These are phyloP conservation scores for Thalassarche chlororhynchos DNA, from an alignment of 2,113 vertebrate genomes.

Conservation along the genomic window DNA sequence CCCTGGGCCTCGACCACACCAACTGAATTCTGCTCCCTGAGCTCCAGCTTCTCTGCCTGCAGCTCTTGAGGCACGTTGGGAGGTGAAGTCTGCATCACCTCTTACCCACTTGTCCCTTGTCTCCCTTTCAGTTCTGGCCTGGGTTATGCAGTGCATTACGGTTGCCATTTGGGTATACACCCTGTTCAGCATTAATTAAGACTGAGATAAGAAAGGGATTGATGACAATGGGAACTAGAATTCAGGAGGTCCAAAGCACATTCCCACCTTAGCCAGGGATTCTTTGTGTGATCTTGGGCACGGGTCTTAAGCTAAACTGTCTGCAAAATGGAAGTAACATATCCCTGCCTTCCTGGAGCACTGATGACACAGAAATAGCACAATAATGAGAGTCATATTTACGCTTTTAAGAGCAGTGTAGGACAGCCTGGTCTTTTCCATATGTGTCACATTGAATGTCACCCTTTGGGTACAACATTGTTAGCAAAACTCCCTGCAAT, in stretches of 20 bases:
- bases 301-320: not conserved
- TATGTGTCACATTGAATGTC: not conserved
- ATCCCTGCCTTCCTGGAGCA: not conserved
- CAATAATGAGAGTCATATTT: not conserved
- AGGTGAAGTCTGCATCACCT: not conserved
- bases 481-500: not conserved
- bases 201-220: not conserved
- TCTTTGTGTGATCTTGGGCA: not conserved
- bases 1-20: not conserved
- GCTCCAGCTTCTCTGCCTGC: not conserved
- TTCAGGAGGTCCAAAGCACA: not conserved
- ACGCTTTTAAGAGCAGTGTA: not conserved
- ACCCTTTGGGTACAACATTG: not conserved
- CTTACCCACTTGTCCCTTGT: not conserved
- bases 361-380: not conserved
- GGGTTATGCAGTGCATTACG: rapidly evolving
- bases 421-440: not conserved
- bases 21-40: not conserved
- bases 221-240: not conserved
- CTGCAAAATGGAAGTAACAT: not conserved
- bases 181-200: not conserved
- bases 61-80: not conserved
- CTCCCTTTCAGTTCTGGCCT: not conserved
- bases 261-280: not conserved
- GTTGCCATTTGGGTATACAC: not conserved